Evolutionary conservation across 2,888 invertebrate species (phyloP).

Genomic region (Caenorhabditis auriculariae): DNA sequence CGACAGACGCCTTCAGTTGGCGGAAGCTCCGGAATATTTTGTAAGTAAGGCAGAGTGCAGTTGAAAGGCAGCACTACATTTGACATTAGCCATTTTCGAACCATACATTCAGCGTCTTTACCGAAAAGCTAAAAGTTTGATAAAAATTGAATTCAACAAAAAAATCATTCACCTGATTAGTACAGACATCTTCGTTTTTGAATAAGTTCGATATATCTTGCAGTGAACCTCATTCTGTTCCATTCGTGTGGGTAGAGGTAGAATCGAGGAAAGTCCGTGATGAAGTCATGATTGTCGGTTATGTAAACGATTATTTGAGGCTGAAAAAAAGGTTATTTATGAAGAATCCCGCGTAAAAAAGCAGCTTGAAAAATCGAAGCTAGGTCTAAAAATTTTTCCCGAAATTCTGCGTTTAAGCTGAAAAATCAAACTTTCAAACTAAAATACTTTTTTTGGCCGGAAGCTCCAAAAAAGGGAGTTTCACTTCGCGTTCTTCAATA

Average conservation of each 20-base stretch:
- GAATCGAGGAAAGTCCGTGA: conserved; percentile 58
- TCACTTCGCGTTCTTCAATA: too few species aligned
- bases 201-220: conserved; percentile 39
- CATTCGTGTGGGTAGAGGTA: conserved; percentile 59
- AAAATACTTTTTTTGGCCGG: too few species aligned
- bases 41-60: conserved; percentile 53
- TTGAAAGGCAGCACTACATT: conserved; percentile 57
- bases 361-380: too few species aligned
- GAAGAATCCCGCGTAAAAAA: conserved; percentile 1
- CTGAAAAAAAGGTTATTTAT: conserved; percentile 22
- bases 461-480: too few species aligned
- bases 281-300: conserved; percentile 56
- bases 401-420: too few species aligned
- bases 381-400: too few species aligned
- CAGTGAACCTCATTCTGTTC: conserved; percentile 51
- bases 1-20: conserved; percentile 39
- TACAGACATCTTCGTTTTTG: conserved; percentile 42
- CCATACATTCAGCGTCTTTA: conserved; percentile 54
- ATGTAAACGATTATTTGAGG: conserved; percentile 55
- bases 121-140: conserved; percentile 30
- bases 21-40: conserved; percentile 30
- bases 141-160: not conserved
- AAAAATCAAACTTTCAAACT: too few species aligned
- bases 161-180: conserved; percentile 22
- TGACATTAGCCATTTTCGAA: conserved; percentile 53